Conservation (phyloP, 2,797 vertebrate species). For the Erpetoichthys calabaricus region DNA sequence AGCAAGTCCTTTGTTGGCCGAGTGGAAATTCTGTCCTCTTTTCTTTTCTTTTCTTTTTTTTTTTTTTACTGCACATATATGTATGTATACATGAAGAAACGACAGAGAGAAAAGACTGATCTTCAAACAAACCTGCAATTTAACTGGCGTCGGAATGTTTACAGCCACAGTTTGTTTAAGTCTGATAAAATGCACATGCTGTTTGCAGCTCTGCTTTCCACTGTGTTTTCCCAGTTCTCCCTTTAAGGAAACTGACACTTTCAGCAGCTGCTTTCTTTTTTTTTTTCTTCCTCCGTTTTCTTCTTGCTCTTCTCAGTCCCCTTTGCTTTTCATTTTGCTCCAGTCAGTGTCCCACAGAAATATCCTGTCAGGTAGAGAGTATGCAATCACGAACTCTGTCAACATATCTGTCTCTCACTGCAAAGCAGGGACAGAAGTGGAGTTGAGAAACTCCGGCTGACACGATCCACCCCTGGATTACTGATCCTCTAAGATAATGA, state of each 20-base stretch:
- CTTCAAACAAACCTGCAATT: conserved; percentile 55
- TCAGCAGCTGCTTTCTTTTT: too few species aligned
- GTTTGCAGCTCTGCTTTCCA: conserved; percentile 3
- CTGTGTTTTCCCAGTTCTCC: conserved; percentile 16
- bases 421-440: too few species aligned
- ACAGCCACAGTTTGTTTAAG: conserved; percentile 47
- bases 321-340: too few species aligned
- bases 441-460: too few species aligned
- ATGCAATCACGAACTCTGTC: too few species aligned
- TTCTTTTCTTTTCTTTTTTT: conserved; percentile 12
- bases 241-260: conserved; percentile 3
- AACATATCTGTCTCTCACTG: too few species aligned
- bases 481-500: too few species aligned
- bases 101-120: conserved; percentile 19
- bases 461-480: too few species aligned
- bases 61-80: conserved; percentile 18
- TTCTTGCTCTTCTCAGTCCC: too few species aligned
- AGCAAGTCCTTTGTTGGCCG: conserved; percentile 19
- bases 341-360: too few species aligned
- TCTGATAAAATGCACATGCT: conserved; percentile 35
- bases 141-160: conserved; percentile 57
- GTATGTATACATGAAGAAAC: conserved; percentile 20
- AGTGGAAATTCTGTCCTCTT: conserved; percentile 23
- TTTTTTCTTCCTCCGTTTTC: too few species aligned
- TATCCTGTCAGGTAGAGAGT: too few species aligned